Evolutionary conservation across 2,113 vertebrate genomes (phyloP).

Genomic region (Clarias magur): DNA sequence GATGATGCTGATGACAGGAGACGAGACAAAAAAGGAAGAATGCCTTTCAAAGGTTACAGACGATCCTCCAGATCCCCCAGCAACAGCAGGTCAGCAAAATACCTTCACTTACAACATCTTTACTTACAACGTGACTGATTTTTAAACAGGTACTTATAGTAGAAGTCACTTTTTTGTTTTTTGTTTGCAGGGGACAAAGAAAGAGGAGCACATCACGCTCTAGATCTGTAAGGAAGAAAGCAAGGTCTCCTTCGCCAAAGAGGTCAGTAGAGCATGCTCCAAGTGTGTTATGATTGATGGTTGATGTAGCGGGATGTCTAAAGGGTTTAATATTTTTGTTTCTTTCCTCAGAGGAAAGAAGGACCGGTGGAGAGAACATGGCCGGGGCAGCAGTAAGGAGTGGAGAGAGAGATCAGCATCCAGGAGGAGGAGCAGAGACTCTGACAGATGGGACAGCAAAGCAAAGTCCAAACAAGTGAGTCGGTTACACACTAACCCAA

Average conservation of each 20-base stretch:
- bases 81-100: slow-evolving; percentile 76
- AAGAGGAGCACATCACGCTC: slow-evolving; percentile 85
- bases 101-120: too few relatives aligned
- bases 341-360: slow-evolving; percentile 55
- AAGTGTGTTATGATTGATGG: not conserved
- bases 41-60: slow-evolving; percentile 77
- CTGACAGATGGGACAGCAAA: slow-evolving; percentile 69
- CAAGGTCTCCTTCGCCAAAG: slow-evolving; percentile 82
- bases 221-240: slow-evolving; percentile 80
- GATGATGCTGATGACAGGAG: slow-evolving; percentile 76
- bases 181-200: slow-evolving; percentile 76
- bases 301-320: not conserved
- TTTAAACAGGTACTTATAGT: too few relatives aligned
- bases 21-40: slow-evolving; percentile 80
- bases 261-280: slow-evolving; percentile 61
- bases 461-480: slow-evolving; percentile 65
- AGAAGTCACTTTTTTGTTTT: slow-evolving; percentile 8
- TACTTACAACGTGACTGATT: not conserved
- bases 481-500: not conserved
- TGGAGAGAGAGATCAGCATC: slow-evolving; percentile 25
- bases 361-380: slow-evolving; percentile 36
- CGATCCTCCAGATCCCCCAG: slow-evolving; percentile 78
- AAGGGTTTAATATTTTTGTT: not conserved
- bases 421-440: slow-evolving; percentile 81
- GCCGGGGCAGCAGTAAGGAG: slow-evolving; percentile 7